Conservation (phyloP, 2,888 invertebrate genomes). For the Nipponacmea schrenckii region DNA sequence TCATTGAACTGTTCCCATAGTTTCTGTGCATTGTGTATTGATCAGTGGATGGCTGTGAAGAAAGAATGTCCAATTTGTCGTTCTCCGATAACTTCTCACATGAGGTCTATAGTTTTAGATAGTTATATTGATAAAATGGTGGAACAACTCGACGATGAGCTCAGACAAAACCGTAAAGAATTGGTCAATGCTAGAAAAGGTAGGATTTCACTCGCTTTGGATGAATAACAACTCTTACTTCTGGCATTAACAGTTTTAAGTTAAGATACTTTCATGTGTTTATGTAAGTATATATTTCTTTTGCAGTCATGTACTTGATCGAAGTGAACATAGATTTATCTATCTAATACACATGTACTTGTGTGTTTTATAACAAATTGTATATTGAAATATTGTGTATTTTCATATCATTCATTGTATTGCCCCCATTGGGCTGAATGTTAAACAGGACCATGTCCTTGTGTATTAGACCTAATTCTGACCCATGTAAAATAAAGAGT, state of each 20-base stretch:
- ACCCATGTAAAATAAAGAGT: no score
- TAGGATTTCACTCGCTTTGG: constrained; percentile 24
- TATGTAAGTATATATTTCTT: not conserved
- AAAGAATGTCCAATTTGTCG: constrained; percentile 80
- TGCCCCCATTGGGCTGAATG: no score
- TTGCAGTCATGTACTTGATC: no score
- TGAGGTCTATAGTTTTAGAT: constrained; percentile 73
- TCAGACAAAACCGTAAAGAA: constrained; percentile 73
- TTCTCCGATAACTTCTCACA: constrained; percentile 53
- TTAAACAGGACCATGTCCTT: no score
- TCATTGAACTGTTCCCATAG: constrained; percentile 81
- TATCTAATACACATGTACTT: no score
- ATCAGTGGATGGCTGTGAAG: constrained; percentile 77
- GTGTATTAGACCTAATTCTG: no score
- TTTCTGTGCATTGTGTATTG: constrained; percentile 79
- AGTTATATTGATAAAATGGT: constrained; percentile 80
- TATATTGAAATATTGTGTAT: no score
- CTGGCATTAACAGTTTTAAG: no score
- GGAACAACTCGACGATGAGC: constrained; percentile 74
- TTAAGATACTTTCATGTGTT: not conserved
- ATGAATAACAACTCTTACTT: no score
- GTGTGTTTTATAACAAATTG: no score
- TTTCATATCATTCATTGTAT: no score
- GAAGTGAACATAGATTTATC: no score
- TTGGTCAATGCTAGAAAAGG: constrained; percentile 70